Evolutionary conservation across 2,797 vertebrate genomes (phyloP).

Genomic region (Sandelia bainsii): DNA sequence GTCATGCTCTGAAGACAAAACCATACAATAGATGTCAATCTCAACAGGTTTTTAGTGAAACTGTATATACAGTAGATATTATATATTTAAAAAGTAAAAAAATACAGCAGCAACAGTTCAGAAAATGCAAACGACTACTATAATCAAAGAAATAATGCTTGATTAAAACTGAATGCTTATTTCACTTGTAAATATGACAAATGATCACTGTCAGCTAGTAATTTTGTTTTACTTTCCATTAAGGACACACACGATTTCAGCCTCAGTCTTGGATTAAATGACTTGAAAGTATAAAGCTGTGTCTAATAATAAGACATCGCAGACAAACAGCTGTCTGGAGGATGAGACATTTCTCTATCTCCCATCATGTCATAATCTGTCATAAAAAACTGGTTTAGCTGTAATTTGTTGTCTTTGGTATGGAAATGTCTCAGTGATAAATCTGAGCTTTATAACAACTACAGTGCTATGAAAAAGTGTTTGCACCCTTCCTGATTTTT

Average conservation of each 20-base stretch:
- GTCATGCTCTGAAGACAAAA: slow-evolving; percentile 89
- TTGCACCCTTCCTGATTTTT: too few species aligned
- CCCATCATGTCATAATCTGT: slow-evolving; percentile 37
- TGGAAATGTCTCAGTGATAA: slow-evolving; percentile 3
- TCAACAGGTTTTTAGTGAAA: background rate
- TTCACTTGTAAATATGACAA: slow-evolving; percentile 32
- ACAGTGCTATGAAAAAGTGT: too few species aligned
- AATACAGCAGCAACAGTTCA: background rate
- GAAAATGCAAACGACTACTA: slow-evolving; percentile 12
- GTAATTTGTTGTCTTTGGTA: slow-evolving; percentile 21
- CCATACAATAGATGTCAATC: slow-evolving; percentile 5
- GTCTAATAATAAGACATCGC: slow-evolving; percentile 48
- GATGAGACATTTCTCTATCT: slow-evolving; percentile 40
- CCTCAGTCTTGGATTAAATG: slow-evolving; percentile 41
- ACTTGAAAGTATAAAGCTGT: slow-evolving; percentile 54
- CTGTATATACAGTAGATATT: background rate
- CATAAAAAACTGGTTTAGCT: slow-evolving; percentile 18
- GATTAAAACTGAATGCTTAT: slow-evolving; percentile 35
- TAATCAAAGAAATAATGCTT: slow-evolving; percentile 35
- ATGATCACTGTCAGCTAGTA: slow-evolving; percentile 30
- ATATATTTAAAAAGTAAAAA: background rate
- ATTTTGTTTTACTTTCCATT: slow-evolving; percentile 50
- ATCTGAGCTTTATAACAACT: slow-evolving; percentile 5
- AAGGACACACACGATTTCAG: slow-evolving; percentile 30
- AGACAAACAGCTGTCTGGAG: slow-evolving; percentile 43